Evolutionary conservation across 1,140 invertebrate species (phyloP).

Genomic region (Penaeus vannamei): DNA sequence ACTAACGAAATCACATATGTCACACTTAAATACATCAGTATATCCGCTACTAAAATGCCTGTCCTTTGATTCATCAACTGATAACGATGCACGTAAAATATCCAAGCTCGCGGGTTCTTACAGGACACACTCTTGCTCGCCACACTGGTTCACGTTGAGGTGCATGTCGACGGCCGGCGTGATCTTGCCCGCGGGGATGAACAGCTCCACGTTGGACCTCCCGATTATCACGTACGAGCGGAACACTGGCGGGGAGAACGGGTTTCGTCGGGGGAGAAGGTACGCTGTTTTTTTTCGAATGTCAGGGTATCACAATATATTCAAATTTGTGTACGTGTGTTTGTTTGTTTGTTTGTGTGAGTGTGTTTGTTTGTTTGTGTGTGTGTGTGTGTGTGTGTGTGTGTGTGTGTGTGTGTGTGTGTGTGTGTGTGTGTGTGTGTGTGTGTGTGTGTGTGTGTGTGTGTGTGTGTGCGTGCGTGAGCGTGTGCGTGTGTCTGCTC

Average conservation of each 20-base stretch:
- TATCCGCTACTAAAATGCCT: neutral
- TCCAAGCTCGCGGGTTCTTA: conserved; percentile 50
- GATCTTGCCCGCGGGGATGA: conserved; percentile 73
- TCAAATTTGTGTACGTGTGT: neutral
- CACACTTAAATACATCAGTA: no score
- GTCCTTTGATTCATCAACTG: neutral
- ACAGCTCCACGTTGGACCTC: conserved; percentile 77
- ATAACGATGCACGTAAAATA: neutral
- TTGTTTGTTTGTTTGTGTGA: no score
- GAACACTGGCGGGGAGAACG: conserved; percentile 51
- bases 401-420: no score
- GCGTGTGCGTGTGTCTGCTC: no score
- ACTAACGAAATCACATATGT: no score
- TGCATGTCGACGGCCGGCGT: conserved; percentile 70
- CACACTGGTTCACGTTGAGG: conserved; percentile 68
- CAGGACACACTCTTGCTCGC: conserved; percentile 63
- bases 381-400: no score
- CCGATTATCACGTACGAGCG: conserved; percentile 62
- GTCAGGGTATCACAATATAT: neutral
- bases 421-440: no score
- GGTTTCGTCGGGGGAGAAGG: neutral
- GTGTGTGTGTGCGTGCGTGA: no score
- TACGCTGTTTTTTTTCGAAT: neutral
- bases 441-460: no score
- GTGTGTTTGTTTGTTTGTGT: no score